Conservation (phyloP, 2,888 invertebrate genomes). For the Ectobius pallidus region DNA sequence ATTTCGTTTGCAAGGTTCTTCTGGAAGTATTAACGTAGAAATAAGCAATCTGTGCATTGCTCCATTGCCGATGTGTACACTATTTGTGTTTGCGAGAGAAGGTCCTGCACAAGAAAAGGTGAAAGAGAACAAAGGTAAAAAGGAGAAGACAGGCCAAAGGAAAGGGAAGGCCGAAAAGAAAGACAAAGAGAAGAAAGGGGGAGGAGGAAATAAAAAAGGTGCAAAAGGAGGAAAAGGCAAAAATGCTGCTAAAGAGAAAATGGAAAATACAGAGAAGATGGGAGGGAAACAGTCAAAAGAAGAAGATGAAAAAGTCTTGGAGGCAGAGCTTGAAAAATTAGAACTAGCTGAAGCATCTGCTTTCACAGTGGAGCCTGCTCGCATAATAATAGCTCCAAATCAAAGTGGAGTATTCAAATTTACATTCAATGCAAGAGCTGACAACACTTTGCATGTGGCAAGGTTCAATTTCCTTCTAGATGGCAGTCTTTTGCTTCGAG, state of each 20-base stretch:
- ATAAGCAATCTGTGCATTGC: too few relatives aligned
- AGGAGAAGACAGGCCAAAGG: not conserved
- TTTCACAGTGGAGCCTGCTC: not conserved
- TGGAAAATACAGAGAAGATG: not conserved
- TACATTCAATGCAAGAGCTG: too few relatives aligned
- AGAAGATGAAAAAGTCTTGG: not conserved
- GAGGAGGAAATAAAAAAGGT: not conserved
- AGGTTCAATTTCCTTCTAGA: too few relatives aligned
- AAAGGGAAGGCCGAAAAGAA: not conserved
- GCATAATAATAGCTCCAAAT: not conserved
- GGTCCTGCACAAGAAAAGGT: too few relatives aligned
- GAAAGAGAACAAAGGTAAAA: not conserved
- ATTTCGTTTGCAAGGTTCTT: not conserved
- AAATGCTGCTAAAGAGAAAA: not conserved
- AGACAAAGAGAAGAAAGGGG: not conserved
- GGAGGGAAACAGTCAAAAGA: not conserved
- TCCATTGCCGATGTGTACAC: too few relatives aligned
- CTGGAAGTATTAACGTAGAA: not conserved
- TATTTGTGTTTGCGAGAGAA: too few relatives aligned
- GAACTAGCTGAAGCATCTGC: not conserved
- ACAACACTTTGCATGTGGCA: too few relatives aligned
- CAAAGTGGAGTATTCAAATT: not conserved
- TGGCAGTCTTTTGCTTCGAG: too few relatives aligned
- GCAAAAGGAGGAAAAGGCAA: too few relatives aligned
- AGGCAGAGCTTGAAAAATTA: not conserved